Base-by-base conservation (phyloP, 1,140 invertebrate species). In the Sipha flava region DNA sequence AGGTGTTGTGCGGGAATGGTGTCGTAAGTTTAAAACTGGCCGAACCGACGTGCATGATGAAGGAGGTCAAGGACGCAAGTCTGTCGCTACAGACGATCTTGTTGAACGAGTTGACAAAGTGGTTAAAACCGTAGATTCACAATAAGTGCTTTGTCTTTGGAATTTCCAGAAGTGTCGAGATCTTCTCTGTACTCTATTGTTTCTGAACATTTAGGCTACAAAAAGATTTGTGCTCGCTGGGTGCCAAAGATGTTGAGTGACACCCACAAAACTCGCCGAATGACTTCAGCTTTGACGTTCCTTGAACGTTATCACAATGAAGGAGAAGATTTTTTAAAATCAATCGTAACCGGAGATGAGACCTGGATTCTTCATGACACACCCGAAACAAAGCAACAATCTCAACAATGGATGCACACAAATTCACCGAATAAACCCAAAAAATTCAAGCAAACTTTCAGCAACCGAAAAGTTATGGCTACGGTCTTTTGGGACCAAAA, bases 401-500 rank as follows among this genome's bases (percentile, higher is more conserved):
- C 80, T 57, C 83, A 34, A 43, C 54, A 64, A 31, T 79, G 57
- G 79, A 40, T 37, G 34, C 77, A 66, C 59, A 64, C 31, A n/a
- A 6, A 45, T 64, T 79, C 57, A 16, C 57, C 77, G 10, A 40
- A 40, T 10, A 40, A 40, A 40, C 37, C 37, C 4, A 40, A 40
- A 31, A 75, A 75, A 49, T 49, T 40, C 31, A 14, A 40, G 29
- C 45, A 75, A 75, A 47, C 70, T 4, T 29, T 80, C 59, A 81
- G 82, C 43, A 79, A 73, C 1, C 64, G 72, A 40, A 84, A 84
- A 49, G 59, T 84, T 49, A 81, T 84, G 80, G 79, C 81, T 34
- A 81, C 80, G 31, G 81, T 83, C n/a, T 84, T 84, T 82, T 84
- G 82, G 82, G 82, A 83, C 47, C 23, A 52, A 37, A 31, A 77